A percentile compares a stretch with the other conserved stretches of the same genome.
Conservation (phyloP, 2,797 vertebrate species). For the Etheostoma nigrum region DNA sequence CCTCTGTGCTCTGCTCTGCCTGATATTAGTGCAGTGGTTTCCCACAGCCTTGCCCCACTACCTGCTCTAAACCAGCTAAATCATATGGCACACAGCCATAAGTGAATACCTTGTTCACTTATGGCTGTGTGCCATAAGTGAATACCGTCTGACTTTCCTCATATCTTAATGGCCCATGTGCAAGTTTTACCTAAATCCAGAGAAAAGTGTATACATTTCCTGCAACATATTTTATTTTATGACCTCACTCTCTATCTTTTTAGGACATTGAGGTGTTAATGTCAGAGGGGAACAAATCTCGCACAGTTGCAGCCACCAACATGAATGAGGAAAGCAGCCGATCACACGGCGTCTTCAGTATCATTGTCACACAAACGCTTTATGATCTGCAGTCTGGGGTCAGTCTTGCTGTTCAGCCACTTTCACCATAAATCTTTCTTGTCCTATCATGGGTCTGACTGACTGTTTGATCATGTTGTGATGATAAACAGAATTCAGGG, state of each 20-base stretch:
- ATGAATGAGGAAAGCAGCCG: constrained; percentile 99
- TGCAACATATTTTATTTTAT: not conserved
- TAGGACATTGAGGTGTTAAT: constrained; percentile 98
- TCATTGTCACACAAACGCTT: constrained; percentile 96
- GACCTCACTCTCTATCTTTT: constrained; percentile 29
- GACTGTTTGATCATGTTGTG: constrained; percentile 12
- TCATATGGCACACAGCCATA: constrained; percentile 38
- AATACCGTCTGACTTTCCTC: constrained; percentile 35
- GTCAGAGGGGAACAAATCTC: constrained; percentile 99
- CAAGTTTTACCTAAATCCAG: constrained; percentile 9
- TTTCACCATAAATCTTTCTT: not conserved
- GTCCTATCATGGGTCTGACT: constrained; percentile 27
- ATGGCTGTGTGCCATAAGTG: constrained; percentile 32
- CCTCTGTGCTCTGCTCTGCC: constrained; percentile 51
- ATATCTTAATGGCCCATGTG: constrained; percentile 33
- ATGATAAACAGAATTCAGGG: constrained; percentile 91
- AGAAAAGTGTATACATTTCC: not conserved
- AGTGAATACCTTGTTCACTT: no score
- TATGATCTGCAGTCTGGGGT: constrained; percentile 95
- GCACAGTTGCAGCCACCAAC: constrained; percentile 98
- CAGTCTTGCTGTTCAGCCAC: constrained; percentile 55
- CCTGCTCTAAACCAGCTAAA: constrained; percentile 47
- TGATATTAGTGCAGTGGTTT: constrained; percentile 57
- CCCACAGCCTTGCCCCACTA: constrained; percentile 30
- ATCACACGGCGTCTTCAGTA: constrained; percentile 97